Percentiles rank a stretch among this genome's conserved stretches.
These are phyloP conservation scores for Alectura lathami DNA, from an alignment of 2,113 vertebrate species.

Conservation along the genomic window DNA sequence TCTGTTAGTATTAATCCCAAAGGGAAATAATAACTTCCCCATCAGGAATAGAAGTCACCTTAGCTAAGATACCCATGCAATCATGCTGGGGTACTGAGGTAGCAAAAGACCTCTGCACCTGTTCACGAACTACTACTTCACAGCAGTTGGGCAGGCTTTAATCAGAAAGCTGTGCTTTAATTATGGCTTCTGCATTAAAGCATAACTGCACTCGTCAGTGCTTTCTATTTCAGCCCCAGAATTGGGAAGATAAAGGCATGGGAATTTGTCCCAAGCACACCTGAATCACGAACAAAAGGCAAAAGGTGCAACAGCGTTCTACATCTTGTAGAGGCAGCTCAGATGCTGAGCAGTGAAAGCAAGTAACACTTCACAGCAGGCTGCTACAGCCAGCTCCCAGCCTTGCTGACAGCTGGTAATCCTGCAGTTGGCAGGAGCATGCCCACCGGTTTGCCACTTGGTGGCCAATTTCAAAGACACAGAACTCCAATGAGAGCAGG, in stretches of 20 bases:
- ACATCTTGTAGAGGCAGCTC: background rate
- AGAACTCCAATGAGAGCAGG: background rate
- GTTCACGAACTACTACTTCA: background rate
- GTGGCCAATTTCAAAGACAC: background rate
- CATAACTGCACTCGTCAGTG: too few species aligned
- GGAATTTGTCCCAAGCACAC: background rate
- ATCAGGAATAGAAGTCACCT: background rate
- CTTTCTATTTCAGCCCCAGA: background rate
- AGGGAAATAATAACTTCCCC: background rate
- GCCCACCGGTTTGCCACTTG: background rate
- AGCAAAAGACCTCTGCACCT: background rate
- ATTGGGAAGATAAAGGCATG: background rate
- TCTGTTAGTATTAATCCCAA: background rate
- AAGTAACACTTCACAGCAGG: too few species aligned
- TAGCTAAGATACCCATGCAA: background rate
- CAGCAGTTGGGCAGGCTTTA: background rate
- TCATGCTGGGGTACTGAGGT: background rate
- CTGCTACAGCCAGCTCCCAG: background rate
- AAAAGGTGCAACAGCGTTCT: too few species aligned
- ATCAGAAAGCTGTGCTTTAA: background rate
- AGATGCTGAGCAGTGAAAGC: background rate
- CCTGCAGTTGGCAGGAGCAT: rapidly evolving
- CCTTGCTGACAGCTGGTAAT: background rate
- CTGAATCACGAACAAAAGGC: background rate
- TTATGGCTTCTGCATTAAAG: background rate